Percentiles rank a stretch among this genome's conserved stretches.
Conservation (phyloP, 2,888 invertebrate species). For the Gasteruption jaculator region DNA sequence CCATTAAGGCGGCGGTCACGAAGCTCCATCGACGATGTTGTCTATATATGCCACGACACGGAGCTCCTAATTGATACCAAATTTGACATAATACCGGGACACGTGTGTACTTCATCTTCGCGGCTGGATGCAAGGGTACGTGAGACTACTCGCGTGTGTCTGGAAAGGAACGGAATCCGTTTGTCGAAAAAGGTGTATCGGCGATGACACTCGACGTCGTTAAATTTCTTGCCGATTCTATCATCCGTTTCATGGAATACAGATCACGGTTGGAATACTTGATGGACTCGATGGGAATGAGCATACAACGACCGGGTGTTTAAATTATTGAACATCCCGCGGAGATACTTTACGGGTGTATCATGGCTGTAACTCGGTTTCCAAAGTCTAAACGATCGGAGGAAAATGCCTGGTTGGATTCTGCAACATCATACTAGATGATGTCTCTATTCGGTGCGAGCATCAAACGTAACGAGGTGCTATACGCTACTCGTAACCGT, state of each 20-base stretch:
- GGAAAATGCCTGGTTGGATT: constrained; percentile 18
- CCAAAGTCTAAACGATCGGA: too few relatives aligned
- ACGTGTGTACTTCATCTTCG: constrained; percentile 17
- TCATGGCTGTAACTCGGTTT: too few relatives aligned
- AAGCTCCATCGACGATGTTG: too few relatives aligned
- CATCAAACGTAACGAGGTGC: constrained; percentile 20
- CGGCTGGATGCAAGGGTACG: constrained; percentile 13
- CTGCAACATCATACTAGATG: constrained; percentile 19
- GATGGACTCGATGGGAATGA: too few relatives aligned
- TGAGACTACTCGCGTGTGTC: constrained; percentile 14
- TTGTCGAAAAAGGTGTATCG: constrained; percentile 9
- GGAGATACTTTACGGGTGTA: too few relatives aligned
- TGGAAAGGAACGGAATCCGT: constrained; percentile 19
- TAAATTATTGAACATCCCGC: too few relatives aligned
- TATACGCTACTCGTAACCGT: constrained; percentile 18
- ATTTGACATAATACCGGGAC: constrained; percentile 19
- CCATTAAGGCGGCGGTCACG: too few relatives aligned
- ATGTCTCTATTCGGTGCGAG: constrained; percentile 26
- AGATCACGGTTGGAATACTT: too few relatives aligned
- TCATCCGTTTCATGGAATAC: too few relatives aligned
- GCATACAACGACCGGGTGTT: too few relatives aligned
- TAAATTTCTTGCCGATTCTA: not conserved
- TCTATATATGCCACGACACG: too few relatives aligned
- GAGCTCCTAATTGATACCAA: constrained; percentile 26
- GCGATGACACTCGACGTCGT: constrained; percentile 9